Percentiles rank a stretch among this genome's conserved stretches.
Conservation (phyloP, 2,113 vertebrate genomes). For the Notothenia rossii region DNA sequence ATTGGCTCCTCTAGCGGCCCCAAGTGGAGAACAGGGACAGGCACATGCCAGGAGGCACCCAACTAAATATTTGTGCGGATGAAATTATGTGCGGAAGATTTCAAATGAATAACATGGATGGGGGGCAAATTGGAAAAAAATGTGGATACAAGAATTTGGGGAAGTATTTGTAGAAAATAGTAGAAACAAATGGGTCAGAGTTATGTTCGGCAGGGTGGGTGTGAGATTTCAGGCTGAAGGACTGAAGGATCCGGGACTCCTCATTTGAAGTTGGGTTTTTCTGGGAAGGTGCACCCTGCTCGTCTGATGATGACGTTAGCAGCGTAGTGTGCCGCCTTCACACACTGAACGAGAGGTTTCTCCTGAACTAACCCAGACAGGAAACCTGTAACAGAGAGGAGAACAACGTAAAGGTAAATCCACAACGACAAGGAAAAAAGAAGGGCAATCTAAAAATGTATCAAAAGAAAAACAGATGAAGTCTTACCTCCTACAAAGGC, state of each 20-base stretch:
- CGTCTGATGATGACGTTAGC: slow-evolving; percentile 93
- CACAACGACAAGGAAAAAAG: background rate
- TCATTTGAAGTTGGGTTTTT: slow-evolving; percentile 95
- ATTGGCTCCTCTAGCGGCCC: slow-evolving; percentile 30
- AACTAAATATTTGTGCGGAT: background rate
- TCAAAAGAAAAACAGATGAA: background rate
- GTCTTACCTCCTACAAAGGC: slow-evolving; percentile 96
- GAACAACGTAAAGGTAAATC: background rate
- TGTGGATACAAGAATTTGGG: background rate
- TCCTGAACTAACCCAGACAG: slow-evolving; percentile 94
- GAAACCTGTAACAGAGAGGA: slow-evolving; percentile 85
- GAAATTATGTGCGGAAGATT: background rate
- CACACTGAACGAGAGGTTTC: slow-evolving; percentile 89
- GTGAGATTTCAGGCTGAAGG: slow-evolving; percentile 26
- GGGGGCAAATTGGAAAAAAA: background rate
- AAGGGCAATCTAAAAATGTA: background rate
- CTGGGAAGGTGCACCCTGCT: slow-evolving; percentile 96
- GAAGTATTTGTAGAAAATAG: background rate
- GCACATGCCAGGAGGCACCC: slow-evolving; percentile 77
- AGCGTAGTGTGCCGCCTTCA: slow-evolving; percentile 94
- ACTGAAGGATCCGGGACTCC: slow-evolving; percentile 27
- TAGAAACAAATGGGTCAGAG: background rate
- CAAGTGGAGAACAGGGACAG: slow-evolving; percentile 67
- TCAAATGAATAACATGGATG: slow-evolving; percentile 13
- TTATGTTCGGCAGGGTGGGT: slow-evolving; percentile 8